Percentiles rank a stretch among this genome's conserved stretches.
These are phyloP conservation scores for Sarcophaga variegata DNA, from an alignment of 2,888 invertebrate species.

Conservation along the genomic window DNA sequence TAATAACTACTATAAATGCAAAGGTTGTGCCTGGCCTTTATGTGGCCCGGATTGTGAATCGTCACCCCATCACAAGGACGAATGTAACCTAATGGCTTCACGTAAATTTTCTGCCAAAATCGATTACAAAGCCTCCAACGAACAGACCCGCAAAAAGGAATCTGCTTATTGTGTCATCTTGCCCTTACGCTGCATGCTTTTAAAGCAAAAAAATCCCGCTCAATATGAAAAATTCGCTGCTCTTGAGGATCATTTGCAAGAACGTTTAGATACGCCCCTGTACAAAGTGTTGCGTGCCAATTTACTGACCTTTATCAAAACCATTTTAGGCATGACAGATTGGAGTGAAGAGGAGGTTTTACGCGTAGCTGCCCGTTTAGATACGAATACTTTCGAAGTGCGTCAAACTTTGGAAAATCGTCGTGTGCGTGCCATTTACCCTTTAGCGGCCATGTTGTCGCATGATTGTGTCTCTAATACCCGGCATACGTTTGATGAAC, in stretches of 20 bases:
- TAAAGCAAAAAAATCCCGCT: conserved; percentile 84
- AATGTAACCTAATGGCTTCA: conserved; percentile 85
- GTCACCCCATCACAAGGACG: conserved; percentile 83
- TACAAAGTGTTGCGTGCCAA: conserved; percentile 85
- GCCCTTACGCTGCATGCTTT: conserved; percentile 85
- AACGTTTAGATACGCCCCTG: conserved; percentile 84
- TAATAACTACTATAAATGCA: conserved; percentile 84
- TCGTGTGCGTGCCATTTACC: conserved; percentile 85
- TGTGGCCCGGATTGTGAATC: conserved; percentile 85
- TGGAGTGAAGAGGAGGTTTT: conserved; percentile 84
- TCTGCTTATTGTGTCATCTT: conserved; percentile 87
- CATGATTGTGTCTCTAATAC: conserved; percentile 89
- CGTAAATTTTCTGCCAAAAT: conserved; percentile 84
- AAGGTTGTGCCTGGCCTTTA: conserved; percentile 87
- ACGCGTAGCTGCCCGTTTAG: conserved; percentile 86
- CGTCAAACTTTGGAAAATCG: conserved; percentile 81
- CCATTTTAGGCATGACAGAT: conserved; percentile 83
- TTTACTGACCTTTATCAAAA: conserved; percentile 85
- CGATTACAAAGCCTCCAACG: conserved; percentile 74
- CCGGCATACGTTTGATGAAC: conserved; percentile 86
- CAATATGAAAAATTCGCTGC: conserved; percentile 74
- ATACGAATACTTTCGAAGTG: conserved; percentile 88
- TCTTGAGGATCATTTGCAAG: conserved; percentile 84
- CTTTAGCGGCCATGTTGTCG: conserved; percentile 86
- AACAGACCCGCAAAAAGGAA: conserved; percentile 81